These are phyloP conservation scores for Spheniscus mendiculus DNA, from an alignment of 2,113 vertebrate species.

Conservation along the genomic window DNA sequence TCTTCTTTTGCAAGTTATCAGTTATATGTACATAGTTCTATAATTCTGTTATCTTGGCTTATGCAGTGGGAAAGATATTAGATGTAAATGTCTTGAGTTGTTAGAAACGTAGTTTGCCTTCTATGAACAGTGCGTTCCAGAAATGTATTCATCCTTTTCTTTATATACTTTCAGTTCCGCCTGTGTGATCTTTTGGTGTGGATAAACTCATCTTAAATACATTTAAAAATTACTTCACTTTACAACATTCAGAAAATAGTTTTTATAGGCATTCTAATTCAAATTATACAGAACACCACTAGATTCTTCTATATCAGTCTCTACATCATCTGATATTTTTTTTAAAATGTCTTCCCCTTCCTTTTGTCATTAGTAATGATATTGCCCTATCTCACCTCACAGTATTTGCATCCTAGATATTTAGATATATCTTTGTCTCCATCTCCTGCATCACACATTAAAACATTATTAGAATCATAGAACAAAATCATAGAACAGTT, in stretches of 20 bases:
- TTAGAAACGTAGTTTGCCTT: background rate
- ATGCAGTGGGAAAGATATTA: background rate
- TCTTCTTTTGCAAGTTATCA: background rate
- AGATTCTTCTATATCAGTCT: background rate
- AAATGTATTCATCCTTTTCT: background rate
- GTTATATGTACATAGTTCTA: background rate
- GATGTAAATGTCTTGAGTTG: background rate
- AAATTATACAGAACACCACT: background rate
- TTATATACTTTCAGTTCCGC: background rate
- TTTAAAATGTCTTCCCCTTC: background rate
- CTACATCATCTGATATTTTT: background rate
- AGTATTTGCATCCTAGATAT: background rate
- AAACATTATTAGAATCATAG: background rate
- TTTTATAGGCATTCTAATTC: background rate
- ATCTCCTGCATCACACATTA: background rate
- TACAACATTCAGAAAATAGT: background rate
- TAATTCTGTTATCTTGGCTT: background rate
- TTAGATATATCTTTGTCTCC: background rate
- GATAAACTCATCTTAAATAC: background rate
- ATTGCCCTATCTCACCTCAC: background rate
- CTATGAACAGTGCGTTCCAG: background rate
- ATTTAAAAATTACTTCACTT: background rate
- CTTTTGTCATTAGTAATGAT: background rate
- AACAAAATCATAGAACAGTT: no score
- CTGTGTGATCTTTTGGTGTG: background rate